A percentile compares a stretch with the other conserved stretches of the same genome.
Conservation (phyloP, 2,888 invertebrate genomes). For the Mayetiola destructor region DNA sequence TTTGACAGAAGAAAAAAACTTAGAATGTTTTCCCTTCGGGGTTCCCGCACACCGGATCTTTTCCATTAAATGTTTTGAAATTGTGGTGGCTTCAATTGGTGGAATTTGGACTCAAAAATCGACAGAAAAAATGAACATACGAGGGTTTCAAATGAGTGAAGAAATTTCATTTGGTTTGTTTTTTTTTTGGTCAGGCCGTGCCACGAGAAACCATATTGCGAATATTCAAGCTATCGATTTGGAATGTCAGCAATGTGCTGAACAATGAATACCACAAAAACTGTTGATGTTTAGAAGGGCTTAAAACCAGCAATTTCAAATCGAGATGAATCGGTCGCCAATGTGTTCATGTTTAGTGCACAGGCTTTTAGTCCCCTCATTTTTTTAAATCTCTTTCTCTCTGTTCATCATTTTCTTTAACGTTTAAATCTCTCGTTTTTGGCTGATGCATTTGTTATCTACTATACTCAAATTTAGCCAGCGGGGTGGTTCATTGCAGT, state of each 20-base stretch:
- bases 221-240: conserved; percentile 9
- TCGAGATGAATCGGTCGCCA: too few relatives aligned
- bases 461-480: conserved; percentile 4
- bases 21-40: not conserved
- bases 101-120: not conserved
- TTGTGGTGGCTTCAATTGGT: not conserved
- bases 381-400: too few relatives aligned
- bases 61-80: not conserved
- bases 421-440: too few relatives aligned
- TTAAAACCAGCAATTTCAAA: too few relatives aligned
- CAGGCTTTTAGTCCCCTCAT: too few relatives aligned
- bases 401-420: too few relatives aligned
- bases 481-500: not conserved
- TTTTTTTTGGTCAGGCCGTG: not conserved
- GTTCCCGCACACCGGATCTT: not conserved
- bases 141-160: conserved; percentile 2
- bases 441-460: not conserved
- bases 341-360: too few relatives aligned
- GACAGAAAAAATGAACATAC: not conserved
- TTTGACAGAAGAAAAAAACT: not conserved
- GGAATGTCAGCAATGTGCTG: not conserved
- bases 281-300: too few relatives aligned
- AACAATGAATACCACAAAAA: too few relatives aligned
- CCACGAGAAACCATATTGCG: not conserved
- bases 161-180: not conserved